Percentiles rank a stretch among this genome's conserved stretches.
Conservation (phyloP, 2,113 vertebrate species). For the Ibidorhyncha struthersii region DNA sequence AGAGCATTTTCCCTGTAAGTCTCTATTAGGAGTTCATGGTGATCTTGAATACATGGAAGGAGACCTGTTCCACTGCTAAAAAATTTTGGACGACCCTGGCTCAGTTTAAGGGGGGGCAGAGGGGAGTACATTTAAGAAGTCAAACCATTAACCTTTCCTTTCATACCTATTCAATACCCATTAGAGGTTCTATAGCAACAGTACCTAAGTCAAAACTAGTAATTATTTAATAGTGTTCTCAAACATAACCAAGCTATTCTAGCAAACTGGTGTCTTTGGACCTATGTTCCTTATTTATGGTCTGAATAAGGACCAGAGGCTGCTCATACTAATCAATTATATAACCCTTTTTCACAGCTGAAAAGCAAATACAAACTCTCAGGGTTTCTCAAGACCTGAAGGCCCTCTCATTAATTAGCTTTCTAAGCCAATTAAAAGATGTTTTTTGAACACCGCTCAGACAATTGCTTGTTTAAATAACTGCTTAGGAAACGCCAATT, state of each 20-base stretch:
- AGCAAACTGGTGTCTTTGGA: background rate
- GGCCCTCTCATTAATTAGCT: conserved; percentile 1
- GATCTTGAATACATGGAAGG: background rate
- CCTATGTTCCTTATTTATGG: background rate
- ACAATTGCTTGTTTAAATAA: background rate
- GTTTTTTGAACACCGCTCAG: background rate
- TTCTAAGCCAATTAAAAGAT: conserved; percentile 8
- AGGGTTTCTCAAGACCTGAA: background rate
- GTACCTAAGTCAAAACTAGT: background rate
- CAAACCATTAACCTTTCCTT: background rate
- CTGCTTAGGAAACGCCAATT: background rate
- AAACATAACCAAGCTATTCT: background rate
- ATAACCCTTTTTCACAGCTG: background rate
- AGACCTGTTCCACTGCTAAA: background rate
- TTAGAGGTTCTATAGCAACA: background rate
- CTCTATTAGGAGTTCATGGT: background rate
- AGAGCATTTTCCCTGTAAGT: background rate
- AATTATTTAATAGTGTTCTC: background rate
- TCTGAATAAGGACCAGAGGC: background rate
- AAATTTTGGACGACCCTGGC: background rate
- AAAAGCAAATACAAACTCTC: conserved; percentile 29
- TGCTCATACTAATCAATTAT: background rate
- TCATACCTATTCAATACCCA: background rate
- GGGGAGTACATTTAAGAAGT: background rate
- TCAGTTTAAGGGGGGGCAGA: background rate